These are phyloP conservation scores for Chamaedrilus cognettii DNA, from an alignment of 2,888 invertebrate species.

Conservation along the genomic window DNA sequence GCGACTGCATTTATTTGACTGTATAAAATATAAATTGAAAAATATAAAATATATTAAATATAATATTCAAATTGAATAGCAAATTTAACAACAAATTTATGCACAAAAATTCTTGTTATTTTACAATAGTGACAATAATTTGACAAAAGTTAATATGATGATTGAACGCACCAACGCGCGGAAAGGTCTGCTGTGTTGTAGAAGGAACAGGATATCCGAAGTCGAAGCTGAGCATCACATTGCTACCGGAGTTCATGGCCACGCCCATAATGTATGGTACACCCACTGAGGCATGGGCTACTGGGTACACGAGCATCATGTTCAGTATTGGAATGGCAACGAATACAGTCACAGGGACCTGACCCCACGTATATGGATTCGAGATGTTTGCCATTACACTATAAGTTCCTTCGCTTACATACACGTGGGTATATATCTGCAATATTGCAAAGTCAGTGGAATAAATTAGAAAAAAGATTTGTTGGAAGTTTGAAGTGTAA, in stretches of 20 bases:
- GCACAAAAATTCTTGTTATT: too few species aligned
- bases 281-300: slow-evolving; percentile 15
- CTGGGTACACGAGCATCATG: slow-evolving; percentile 16
- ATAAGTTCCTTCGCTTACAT: slow-evolving; percentile 21
- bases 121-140: too few species aligned
- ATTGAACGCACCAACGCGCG: slow-evolving; percentile 3
- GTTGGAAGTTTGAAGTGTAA: too few species aligned
- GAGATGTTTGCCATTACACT: slow-evolving; percentile 25
- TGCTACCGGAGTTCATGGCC: slow-evolving; percentile 22
- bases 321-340: slow-evolving; percentile 22
- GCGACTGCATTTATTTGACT: too few species aligned
- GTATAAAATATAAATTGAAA: too few species aligned
- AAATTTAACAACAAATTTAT: too few species aligned
- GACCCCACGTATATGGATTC: slow-evolving; percentile 16
- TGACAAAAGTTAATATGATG: too few species aligned
- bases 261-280: slow-evolving; percentile 18
- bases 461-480: too few species aligned
- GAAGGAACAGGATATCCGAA: slow-evolving; percentile 20
- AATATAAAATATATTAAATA: too few species aligned
- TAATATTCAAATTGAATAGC: too few species aligned
- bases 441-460: too few species aligned
- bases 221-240: slow-evolving; percentile 24
- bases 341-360: slow-evolving; percentile 10
- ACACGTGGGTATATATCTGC: slow-evolving; percentile 17
- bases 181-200: slow-evolving; percentile 5